Conservation (phyloP, 1,140 invertebrate species). For the Zeugodacus cucurbitae region DNA sequence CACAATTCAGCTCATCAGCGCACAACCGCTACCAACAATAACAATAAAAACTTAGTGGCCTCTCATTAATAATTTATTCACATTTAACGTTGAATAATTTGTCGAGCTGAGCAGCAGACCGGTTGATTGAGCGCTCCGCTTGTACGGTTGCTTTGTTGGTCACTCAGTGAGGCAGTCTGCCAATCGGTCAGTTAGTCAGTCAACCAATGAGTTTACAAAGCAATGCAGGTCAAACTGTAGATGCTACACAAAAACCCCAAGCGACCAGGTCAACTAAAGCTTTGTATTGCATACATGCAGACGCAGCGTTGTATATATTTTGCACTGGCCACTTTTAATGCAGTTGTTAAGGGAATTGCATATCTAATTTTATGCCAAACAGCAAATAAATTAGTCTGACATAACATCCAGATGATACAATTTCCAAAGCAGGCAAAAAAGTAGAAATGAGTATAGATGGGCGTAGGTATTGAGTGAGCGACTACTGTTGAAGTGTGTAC, state of each 20-base stretch:
- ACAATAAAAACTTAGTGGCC: background rate
- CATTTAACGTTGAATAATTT: constrained; percentile 31
- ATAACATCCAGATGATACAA: background rate
- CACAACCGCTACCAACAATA: too few species aligned
- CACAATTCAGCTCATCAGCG: background rate
- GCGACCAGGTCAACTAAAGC: background rate
- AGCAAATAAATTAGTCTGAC: constrained; percentile 32
- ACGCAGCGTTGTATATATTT: background rate
- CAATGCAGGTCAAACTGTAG: background rate
- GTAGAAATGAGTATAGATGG: background rate
- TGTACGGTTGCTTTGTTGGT: background rate
- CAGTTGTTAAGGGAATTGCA: constrained; percentile 18
- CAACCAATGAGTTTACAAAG: background rate
- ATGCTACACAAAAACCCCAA: background rate
- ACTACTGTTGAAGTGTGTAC: background rate
- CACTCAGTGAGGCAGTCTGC: too few species aligned
- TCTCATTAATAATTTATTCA: background rate
- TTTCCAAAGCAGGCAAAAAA: background rate
- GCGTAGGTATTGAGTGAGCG: background rate
- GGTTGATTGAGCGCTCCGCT: background rate
- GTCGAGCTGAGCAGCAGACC: background rate
- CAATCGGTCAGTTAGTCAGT: background rate
- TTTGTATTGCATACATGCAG: background rate
- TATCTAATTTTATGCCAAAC: background rate
- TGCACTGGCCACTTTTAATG: constrained; percentile 10